These are phyloP conservation scores for Anniella stebbinsi DNA, from an alignment of 2,797 vertebrate species.

Conservation along the genomic window DNA sequence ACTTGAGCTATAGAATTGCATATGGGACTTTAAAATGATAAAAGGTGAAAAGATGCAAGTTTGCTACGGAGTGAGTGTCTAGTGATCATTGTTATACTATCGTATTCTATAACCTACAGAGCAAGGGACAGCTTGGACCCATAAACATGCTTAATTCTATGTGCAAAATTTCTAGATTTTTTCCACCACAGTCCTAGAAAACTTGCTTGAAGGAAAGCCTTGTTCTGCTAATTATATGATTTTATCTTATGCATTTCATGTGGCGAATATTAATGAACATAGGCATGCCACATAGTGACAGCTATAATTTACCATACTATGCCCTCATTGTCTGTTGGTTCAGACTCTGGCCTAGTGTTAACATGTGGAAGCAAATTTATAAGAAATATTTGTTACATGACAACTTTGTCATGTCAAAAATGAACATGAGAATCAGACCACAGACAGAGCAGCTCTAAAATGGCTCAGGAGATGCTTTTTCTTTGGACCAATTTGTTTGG, in stretches of 20 bases:
- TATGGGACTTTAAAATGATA: not conserved
- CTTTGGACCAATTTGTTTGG: not conserved
- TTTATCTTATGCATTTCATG: not conserved
- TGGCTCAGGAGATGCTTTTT: not conserved
- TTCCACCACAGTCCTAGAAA: not conserved
- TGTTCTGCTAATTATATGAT: not conserved
- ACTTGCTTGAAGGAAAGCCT: not conserved
- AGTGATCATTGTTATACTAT: slow-evolving; percentile 16
- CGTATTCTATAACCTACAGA: slow-evolving; percentile 41
- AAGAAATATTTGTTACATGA: not conserved
- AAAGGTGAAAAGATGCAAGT: not conserved
- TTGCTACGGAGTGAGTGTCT: not conserved
- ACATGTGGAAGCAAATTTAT: not conserved
- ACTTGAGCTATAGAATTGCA: too few relatives aligned
- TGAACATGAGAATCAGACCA: not conserved
- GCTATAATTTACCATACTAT: not conserved
- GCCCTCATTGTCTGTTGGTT: not conserved
- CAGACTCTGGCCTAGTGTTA: not conserved
- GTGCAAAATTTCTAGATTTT: not conserved
- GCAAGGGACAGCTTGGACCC: not conserved
- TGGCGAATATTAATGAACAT: not conserved
- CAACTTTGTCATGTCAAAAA: not conserved
- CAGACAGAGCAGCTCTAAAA: not conserved
- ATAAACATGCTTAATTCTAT: not conserved
- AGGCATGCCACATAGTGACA: not conserved